Evolutionary conservation across 2,797 vertebrate genomes (phyloP).

Genomic region (Cheirogaleus major): DNA sequence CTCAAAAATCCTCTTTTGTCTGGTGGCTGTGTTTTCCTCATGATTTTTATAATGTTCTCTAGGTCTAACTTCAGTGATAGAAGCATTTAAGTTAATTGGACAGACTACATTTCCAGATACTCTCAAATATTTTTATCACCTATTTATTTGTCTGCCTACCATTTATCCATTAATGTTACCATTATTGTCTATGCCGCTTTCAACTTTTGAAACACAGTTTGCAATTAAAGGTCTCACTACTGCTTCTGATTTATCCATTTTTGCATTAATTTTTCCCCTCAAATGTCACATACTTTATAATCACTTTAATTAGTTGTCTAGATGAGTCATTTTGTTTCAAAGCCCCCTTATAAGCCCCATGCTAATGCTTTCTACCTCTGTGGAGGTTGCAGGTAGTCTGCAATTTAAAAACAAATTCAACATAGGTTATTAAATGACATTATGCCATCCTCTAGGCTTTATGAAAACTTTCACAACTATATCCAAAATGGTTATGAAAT

Average conservation of each 20-base stretch:
- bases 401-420: constrained; percentile 19
- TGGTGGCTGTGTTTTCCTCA: neutral
- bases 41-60: neutral
- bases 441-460: constrained; percentile 1
- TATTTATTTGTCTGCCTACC: neutral
- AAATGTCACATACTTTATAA: constrained; percentile 13
- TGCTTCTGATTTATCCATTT: constrained; percentile 27
- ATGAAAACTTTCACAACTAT: neutral
- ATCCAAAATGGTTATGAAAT: constrained; percentile 4
- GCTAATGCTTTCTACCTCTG: constrained; percentile 24
- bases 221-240: constrained; percentile 19
- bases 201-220: constrained; percentile 43
- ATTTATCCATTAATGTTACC: neutral
- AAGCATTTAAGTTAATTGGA: neutral
- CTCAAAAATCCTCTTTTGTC: neutral
- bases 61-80: neutral
- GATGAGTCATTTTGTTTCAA: constrained; percentile 37
- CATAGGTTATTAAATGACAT: neutral
- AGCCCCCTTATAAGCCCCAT: neutral
- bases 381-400: neutral
- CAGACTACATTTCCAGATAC: constrained; percentile 9
- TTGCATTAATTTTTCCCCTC: neutral
- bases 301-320: constrained; percentile 51
- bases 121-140: neutral
- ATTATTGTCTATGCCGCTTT: neutral